phyloP scores from a whole-genome alignment of 2,113 vertebrate species.

The Argyrosomus japonicus region DNA sequence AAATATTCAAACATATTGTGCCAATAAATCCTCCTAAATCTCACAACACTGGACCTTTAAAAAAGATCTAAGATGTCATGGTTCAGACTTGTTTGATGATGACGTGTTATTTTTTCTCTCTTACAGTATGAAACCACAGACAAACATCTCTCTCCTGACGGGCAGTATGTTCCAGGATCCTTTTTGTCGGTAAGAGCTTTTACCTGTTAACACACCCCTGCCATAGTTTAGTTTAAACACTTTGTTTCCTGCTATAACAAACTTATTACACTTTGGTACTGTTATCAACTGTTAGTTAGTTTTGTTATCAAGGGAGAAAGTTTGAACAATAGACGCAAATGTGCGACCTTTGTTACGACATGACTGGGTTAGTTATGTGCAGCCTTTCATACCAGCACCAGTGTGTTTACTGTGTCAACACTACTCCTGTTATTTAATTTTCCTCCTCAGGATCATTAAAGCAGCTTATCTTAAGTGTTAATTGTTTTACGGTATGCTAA shows the following conservation, averaged over 20 bases:
- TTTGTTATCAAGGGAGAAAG: too few relatives aligned
- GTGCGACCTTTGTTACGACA: neutral
- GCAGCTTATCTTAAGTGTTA: neutral
- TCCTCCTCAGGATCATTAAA: too few relatives aligned
- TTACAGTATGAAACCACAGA: slow-evolving; percentile 96
- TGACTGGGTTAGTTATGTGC: too few relatives aligned
- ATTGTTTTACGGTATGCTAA: neutral
- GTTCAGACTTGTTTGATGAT: neutral
- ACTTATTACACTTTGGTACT: too few relatives aligned
- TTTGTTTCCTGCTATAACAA: neutral
- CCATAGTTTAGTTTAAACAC: neutral
- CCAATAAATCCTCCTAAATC: too few relatives aligned
- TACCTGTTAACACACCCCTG: neutral
- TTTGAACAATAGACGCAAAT: neutral
- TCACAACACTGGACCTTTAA: neutral
- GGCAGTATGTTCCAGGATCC: slow-evolving; percentile 93
- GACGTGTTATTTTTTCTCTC: neutral
- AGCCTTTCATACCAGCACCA: neutral
- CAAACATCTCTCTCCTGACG: slow-evolving; percentile 94
- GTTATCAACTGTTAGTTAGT: too few relatives aligned
- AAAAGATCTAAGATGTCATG: neutral
- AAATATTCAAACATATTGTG: too few relatives aligned
- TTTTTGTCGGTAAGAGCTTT: slow-evolving; percentile 94
- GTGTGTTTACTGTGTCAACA: neutral
- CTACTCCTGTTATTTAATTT: neutral